A percentile compares a stretch with the other conserved stretches of the same genome.
phyloP scores from a whole-genome alignment of 2,113 vertebrate species.

The Ochotona curzoniae region DNA sequence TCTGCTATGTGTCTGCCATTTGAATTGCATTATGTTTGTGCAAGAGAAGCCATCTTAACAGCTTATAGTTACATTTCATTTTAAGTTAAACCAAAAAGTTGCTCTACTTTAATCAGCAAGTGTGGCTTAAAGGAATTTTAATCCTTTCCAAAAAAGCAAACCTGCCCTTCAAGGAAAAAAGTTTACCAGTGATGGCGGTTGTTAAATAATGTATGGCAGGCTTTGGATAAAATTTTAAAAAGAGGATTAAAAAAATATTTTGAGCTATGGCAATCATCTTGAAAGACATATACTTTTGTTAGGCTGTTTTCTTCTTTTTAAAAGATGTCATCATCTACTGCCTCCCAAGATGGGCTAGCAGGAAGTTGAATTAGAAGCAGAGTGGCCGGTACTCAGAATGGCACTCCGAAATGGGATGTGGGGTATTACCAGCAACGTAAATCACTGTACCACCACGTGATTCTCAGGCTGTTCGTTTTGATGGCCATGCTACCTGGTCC shows the following conservation, averaged over 20 bases:
- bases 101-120: slow-evolving; percentile 37
- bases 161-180: slow-evolving; percentile 21
- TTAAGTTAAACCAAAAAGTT: slow-evolving; percentile 52
- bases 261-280: slow-evolving; percentile 5
- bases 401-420: too few species aligned
- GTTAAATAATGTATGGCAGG: slow-evolving; percentile 10
- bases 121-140: slow-evolving; percentile 44
- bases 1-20: slow-evolving; percentile 5
- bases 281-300: slow-evolving; percentile 27
- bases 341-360: too few species aligned
- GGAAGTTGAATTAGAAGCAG: too few species aligned
- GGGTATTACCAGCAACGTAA: too few species aligned
- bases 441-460: too few species aligned
- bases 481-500: background rate
- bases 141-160: slow-evolving; percentile 46
- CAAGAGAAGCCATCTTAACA: slow-evolving; percentile 27
- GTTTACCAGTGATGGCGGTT: background rate
- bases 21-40: slow-evolving; percentile 46
- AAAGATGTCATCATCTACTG: too few species aligned
- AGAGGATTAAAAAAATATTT: slow-evolving; percentile 38
- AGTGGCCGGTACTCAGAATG: too few species aligned
- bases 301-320: background rate
- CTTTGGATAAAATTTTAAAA: slow-evolving; percentile 37
- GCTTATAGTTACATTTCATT: background rate
- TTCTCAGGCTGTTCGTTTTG: slow-evolving; percentile 21